Conservation (phyloP, 2,113 vertebrate species). For the Phaetusa simplex region DNA sequence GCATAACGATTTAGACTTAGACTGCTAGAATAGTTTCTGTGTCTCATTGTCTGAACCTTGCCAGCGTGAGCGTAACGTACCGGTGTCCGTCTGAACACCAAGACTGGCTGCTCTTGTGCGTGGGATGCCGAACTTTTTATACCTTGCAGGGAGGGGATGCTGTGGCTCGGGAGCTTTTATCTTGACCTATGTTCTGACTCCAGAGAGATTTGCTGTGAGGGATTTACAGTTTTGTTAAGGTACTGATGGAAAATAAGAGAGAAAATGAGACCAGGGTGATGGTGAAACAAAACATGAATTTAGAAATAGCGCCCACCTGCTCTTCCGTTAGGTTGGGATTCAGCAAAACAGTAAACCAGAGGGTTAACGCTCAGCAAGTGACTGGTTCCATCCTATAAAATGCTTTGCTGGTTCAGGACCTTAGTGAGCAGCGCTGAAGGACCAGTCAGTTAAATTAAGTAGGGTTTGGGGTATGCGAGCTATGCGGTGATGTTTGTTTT, state of each 20-base stretch:
- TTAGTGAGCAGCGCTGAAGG: neutral
- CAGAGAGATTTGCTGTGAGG: neutral
- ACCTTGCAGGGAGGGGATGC: neutral
- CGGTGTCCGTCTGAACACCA: neutral
- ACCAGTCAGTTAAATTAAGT: neutral
- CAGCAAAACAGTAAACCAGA: neutral
- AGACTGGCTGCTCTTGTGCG: neutral
- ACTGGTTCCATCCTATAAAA: neutral
- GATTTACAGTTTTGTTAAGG: neutral
- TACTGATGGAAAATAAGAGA: neutral
- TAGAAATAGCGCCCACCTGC: neutral
- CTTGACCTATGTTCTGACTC: neutral
- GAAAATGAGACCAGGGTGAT: neutral
- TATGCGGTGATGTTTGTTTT: neutral
- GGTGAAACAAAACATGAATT: neutral
- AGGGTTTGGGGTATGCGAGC: neutral
- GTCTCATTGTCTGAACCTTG: neutral
- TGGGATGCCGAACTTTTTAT: neutral
- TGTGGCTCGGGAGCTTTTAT: neutral
- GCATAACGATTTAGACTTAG: neutral
- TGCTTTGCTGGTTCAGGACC: neutral
- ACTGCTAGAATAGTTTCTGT: neutral
- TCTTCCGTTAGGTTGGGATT: neutral
- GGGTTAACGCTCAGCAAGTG: neutral
- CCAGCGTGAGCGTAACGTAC: neutral